Conservation (phyloP, 2,113 vertebrate species). For the Notothenia rossii region DNA sequence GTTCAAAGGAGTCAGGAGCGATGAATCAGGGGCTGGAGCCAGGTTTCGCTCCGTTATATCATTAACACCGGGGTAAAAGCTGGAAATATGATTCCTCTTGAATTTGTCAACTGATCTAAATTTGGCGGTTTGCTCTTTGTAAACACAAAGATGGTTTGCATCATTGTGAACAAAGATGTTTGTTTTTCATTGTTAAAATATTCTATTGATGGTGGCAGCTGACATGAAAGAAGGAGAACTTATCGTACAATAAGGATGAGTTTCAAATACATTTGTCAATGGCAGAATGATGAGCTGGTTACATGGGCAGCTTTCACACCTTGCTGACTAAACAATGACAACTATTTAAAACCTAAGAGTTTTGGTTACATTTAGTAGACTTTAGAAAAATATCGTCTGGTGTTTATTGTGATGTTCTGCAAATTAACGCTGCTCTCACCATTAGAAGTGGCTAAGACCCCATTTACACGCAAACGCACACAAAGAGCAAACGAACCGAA, state of each 20-base stretch:
- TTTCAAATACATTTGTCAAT: not conserved
- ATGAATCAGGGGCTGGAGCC: slow-evolving; percentile 40
- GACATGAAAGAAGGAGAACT: not conserved
- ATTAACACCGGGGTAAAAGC: slow-evolving; percentile 40
- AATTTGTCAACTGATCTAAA: slow-evolving; percentile 25
- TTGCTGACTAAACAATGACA: not conserved
- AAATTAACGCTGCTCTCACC: not conserved
- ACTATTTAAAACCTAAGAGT: no score
- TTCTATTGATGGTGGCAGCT: not conserved
- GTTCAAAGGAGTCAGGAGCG: slow-evolving; percentile 70
- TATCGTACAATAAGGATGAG: not conserved
- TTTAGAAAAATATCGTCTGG: not conserved
- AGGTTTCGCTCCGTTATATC: slow-evolving; percentile 46
- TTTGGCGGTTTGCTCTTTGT: not conserved
- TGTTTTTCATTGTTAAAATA: no score
- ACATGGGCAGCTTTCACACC: not conserved
- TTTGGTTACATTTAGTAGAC: no score
- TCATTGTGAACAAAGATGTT: not conserved
- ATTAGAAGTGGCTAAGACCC: not conserved
- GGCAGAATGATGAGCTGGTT: not conserved
- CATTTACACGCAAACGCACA: no score
- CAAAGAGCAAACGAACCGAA: no score
- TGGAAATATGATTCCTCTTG: not conserved
- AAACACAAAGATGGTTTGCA: slow-evolving; percentile 4
- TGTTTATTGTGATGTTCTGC: not conserved